These are phyloP conservation scores for Malthinus seriepunctatus DNA, from an alignment of 2,888 invertebrate genomes.

Conservation along the genomic window DNA sequence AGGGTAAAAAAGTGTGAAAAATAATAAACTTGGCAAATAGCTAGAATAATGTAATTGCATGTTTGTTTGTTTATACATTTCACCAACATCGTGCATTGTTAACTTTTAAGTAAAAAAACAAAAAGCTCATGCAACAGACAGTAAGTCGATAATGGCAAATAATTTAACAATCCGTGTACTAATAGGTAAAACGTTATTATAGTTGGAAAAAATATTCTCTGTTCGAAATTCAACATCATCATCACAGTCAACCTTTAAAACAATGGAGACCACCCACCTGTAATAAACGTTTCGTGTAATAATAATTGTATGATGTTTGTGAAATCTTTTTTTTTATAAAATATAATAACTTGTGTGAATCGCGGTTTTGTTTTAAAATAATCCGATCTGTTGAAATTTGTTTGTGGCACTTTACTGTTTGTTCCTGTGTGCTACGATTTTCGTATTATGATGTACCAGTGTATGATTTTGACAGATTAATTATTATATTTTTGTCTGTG, in stretches of 20 bases:
- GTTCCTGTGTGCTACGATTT: slow-evolving; percentile 43
- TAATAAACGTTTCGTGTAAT: not conserved
- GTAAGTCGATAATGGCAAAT: slow-evolving; percentile 2
- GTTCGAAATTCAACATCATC: too few species aligned
- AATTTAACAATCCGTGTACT: not conserved
- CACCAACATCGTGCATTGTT: not conserved
- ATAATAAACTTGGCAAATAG: too few species aligned
- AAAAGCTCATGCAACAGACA: not conserved
- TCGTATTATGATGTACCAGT: slow-evolving; percentile 49
- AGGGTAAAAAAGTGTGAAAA: too few species aligned
- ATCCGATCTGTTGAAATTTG: slow-evolving; percentile 37
- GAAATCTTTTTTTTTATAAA: slow-evolving; percentile 5
- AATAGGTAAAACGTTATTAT: not conserved
- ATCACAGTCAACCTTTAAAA: too few species aligned
- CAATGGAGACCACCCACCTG: too few species aligned
- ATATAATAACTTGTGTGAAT: slow-evolving; percentile 12
- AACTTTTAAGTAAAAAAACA: not conserved
- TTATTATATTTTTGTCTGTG: slow-evolving; percentile 46
- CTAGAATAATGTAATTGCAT: too few species aligned
- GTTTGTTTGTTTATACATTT: not conserved
- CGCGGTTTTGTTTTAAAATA: slow-evolving; percentile 27
- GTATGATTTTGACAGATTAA: slow-evolving; percentile 54
- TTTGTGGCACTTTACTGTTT: slow-evolving; percentile 44
- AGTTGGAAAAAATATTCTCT: not conserved
- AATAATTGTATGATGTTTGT: slow-evolving; percentile 4